A percentile compares a stretch with the other conserved stretches of the same genome.
Conservation (phyloP, 1,140 invertebrate species). For the Lethrus apterus region DNA sequence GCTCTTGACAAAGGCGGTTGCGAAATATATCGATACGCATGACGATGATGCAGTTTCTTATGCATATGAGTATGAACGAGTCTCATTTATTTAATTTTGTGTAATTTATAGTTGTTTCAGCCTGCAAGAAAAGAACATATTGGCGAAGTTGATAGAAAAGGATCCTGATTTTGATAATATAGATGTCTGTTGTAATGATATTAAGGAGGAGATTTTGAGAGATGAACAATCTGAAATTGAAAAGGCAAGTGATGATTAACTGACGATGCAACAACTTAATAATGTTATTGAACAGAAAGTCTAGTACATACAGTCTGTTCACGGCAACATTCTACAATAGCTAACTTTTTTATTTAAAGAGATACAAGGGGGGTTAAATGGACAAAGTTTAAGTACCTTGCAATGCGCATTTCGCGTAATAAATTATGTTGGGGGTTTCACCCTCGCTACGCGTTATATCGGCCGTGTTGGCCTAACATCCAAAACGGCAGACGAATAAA, state of each 20-base stretch:
- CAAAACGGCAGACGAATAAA: too few species aligned
- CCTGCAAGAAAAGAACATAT: background rate
- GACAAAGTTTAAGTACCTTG: too few species aligned
- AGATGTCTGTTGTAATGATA: background rate
- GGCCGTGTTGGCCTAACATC: too few species aligned
- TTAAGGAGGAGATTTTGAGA: conserved; percentile 1
- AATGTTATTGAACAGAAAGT: too few species aligned
- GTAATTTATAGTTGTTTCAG: background rate
- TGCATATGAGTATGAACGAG: background rate
- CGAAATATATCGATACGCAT: background rate
- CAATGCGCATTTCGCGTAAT: too few species aligned
- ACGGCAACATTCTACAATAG: too few species aligned
- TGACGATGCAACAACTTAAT: background rate
- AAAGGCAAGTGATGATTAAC: background rate
- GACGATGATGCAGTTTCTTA: background rate
- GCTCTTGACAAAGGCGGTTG: conserved; percentile 4
- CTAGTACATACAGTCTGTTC: too few species aligned
- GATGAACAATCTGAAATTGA: conserved; percentile 7
- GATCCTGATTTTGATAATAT: conserved; percentile 3
- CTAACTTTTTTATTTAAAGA: too few species aligned
- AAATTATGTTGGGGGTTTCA: too few species aligned
- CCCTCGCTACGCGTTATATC: too few species aligned
- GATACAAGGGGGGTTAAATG: too few species aligned
- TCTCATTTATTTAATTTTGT: background rate
- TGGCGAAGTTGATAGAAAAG: background rate